Conservation (phyloP, 2,113 vertebrate genomes). For the Leptodactylus fuscus region DNA sequence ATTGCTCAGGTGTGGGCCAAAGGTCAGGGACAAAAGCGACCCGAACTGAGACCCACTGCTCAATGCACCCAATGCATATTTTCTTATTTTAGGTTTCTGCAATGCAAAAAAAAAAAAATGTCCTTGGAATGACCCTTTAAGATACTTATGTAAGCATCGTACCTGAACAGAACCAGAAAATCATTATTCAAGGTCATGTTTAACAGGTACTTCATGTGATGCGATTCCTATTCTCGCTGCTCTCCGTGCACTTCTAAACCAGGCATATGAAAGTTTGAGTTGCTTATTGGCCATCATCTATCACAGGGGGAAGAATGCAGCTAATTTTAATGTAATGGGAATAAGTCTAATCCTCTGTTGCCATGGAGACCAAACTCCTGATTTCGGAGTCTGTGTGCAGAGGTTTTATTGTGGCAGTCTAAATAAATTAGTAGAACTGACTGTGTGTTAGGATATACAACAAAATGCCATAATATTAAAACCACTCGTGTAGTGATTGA, state of each 20-base stretch:
- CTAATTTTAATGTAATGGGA: background rate
- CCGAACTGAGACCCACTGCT: no score
- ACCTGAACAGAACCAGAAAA: background rate
- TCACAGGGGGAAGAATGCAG: background rate
- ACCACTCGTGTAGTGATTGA: no score
- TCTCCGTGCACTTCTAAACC: background rate
- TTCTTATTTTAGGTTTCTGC: no score
- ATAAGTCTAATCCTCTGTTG: background rate
- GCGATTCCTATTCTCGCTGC: background rate
- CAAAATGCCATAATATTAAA: no score
- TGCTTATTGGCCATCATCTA: conserved; percentile 3
- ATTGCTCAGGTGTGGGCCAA: no score
- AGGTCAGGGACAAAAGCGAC: no score
- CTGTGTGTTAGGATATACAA: background rate
- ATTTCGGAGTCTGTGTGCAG: background rate
- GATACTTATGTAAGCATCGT: background rate
- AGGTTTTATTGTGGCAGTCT: background rate
- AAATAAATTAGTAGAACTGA: conserved; percentile 6
- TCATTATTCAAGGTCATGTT: background rate
- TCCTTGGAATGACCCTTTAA: no score
- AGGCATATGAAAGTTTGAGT: background rate
- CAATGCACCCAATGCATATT: no score
- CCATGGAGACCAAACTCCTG: background rate
- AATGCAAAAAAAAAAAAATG: no score
- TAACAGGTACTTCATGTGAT: conserved; percentile 4